Percentiles rank a stretch among this genome's conserved stretches.
Evolutionary conservation across 2,113 vertebrate species (phyloP).

Genomic region (Lates calcarifer): DNA sequence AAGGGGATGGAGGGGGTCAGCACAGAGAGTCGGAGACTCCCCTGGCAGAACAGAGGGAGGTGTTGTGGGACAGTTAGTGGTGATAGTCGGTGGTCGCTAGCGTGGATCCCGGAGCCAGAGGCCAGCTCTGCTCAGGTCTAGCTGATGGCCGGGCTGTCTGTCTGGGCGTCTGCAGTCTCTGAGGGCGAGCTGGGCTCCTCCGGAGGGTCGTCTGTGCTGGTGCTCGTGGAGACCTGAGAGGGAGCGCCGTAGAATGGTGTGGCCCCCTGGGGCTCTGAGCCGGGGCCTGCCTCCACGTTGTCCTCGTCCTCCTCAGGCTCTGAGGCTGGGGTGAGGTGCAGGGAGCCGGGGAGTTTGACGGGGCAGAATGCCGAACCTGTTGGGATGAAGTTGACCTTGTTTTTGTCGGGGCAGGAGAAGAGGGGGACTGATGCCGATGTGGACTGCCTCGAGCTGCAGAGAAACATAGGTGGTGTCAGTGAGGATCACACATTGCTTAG

Average conservation of each 20-base stretch:
- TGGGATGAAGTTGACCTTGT: conserved; percentile 99
- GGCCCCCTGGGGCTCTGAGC: conserved; percentile 71
- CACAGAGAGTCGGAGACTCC: conserved; percentile 64
- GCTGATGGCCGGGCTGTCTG: conserved; percentile 89
- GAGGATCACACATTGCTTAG: not conserved
- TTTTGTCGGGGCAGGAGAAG: conserved; percentile 99
- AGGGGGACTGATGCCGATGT: conserved; percentile 89
- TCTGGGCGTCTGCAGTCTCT: conserved; percentile 85
- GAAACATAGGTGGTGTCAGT: not conserved
- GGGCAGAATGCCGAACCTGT: conserved; percentile 99
- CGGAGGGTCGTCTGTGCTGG: conserved; percentile 89
- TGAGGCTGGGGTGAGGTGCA: conserved; percentile 84
- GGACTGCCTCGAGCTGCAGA: conserved; percentile 91
- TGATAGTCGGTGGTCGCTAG: conserved; percentile 53
- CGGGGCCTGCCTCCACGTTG: conserved; percentile 78
- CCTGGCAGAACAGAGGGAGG: conserved; percentile 57
- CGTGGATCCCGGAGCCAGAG: conserved; percentile 66
- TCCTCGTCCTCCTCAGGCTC: conserved; percentile 88
- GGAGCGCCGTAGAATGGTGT: conserved; percentile 81
- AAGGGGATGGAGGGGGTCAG: conserved; percentile 49
- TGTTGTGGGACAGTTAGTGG: conserved; percentile 64
- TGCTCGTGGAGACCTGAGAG: conserved; percentile 92
- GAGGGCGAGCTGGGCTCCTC: conserved; percentile 78
- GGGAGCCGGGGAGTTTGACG: conserved; percentile 91
- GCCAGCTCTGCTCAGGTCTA: conserved; percentile 89